These are phyloP conservation scores for Dioctria linearis DNA, from an alignment of 2,888 invertebrate genomes.

Conservation along the genomic window DNA sequence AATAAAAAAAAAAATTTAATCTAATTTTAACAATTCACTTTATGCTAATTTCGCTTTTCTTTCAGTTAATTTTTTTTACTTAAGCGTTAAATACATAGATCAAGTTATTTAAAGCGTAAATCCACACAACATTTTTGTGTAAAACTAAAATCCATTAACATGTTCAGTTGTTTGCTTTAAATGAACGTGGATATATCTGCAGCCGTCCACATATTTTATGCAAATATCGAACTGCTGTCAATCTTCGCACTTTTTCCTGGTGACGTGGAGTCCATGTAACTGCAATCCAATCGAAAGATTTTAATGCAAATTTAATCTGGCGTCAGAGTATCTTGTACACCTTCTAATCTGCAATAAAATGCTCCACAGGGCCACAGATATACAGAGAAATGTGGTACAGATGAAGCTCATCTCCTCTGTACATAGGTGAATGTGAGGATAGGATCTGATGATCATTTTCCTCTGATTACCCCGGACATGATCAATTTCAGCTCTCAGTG, in stretches of 20 bases:
- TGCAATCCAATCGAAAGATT: conserved; percentile 38
- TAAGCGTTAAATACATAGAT: too few species aligned
- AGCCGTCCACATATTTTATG: conserved; percentile 40
- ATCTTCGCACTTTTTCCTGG: conserved; percentile 48
- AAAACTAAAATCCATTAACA: too few species aligned
- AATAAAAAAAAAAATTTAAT: too few species aligned
- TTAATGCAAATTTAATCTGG: conserved; percentile 51
- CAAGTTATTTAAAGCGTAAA: too few species aligned
- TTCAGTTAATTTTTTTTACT: too few species aligned
- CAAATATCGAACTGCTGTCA: conserved; percentile 48
- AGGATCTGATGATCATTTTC: conserved; percentile 23
- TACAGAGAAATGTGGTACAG: not conserved
- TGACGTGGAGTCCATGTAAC: conserved; percentile 43
- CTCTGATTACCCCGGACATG: conserved; percentile 45
- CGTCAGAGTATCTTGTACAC: conserved; percentile 46
- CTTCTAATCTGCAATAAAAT: conserved; percentile 49
- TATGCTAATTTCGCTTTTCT: too few species aligned
- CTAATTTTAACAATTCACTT: too few species aligned
- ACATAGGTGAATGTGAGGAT: conserved; percentile 38
- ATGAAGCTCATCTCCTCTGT: conserved; percentile 29
- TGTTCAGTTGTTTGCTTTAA: too few species aligned
- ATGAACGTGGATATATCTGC: too few species aligned
- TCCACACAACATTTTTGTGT: too few species aligned
- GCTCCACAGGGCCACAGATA: conserved; percentile 12
- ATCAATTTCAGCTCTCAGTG: conserved; percentile 43